Evolutionary conservation across 1,140 invertebrate genomes (phyloP), one percentile per base, ranked within the genome.

Genomic region (Tetramorium alpestre): DNA sequence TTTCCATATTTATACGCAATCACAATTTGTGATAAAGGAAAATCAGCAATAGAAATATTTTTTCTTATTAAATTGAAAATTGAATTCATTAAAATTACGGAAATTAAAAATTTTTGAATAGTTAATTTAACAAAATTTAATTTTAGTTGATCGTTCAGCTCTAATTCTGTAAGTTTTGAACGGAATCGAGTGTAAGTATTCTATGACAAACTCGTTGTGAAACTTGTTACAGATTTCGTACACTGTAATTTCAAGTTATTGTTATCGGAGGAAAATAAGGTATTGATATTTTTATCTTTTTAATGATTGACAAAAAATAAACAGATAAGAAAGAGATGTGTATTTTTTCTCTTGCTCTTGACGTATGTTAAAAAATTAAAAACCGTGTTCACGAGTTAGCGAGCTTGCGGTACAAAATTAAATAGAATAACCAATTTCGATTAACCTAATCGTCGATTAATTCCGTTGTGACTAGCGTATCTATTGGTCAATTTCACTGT

Each of bases 1-100:
- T 54, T 67, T 80, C 4, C 8, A 69, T 41, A 8, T 62, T 18
- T 5, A 3, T 28, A 62, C 6, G 11, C 2, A 62, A 18, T 56
- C 1, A 5, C 38, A 38, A 8, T 64, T 64, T n/a, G 28, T 0
- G 4, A 13, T 6, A 8, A 38, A 18, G 51, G 5, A n/a, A 18
- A 54, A 16, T 13, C 49, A 13, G 49, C 11, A 47, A 47, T 47
- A 47, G 7, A 51, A 0, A 69, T 54, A 54, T 67, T 51, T 80
- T 51, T 80, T 54, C 69, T 56, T 54, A 54, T n/a, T 49, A 51
- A n/a, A 38, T 51, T 67, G 28, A 80, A 65, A 22, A 13, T 51
- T 80, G n/a, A 41, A 54, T 22, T n/a, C n/a, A 78, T 25, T 54
- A 54, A 16, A 67, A 54, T 69, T 77, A 13, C 22, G 6, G 2